A percentile compares a stretch with the other conserved stretches of the same genome.
phyloP scores from a whole-genome alignment of 2,888 invertebrate species.

The Nycteola revayana region DNA sequence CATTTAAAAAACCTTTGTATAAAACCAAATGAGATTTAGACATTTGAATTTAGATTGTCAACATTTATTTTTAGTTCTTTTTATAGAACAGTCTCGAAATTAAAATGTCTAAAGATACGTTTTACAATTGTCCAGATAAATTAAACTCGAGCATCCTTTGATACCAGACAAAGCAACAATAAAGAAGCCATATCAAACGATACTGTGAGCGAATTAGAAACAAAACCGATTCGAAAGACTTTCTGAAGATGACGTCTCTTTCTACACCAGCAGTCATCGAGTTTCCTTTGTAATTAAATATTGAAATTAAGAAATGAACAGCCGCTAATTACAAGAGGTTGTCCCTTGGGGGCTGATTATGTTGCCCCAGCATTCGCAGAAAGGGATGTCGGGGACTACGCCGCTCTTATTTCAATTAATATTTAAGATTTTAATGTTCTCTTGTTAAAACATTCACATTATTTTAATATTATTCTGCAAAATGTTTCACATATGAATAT shows the following conservation, averaged over 20 bases:
- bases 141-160: conserved; percentile 56
- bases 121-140: conserved; percentile 29
- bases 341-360: conserved; percentile 80
- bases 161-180: conserved; percentile 61
- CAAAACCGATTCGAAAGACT: conserved; percentile 68
- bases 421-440: conserved; percentile 69
- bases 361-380: conserved; percentile 69
- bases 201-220: conserved; percentile 65
- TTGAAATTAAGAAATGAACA: conserved; percentile 84
- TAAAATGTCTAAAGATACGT: too few relatives aligned
- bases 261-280: conserved; percentile 74
- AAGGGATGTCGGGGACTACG: conserved; percentile 64
- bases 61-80: too few relatives aligned
- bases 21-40: too few relatives aligned
- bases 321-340: conserved; percentile 82
- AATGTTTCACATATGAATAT: not conserved
- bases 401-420: conserved; percentile 71
- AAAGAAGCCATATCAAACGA: conserved; percentile 62
- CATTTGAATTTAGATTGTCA: too few relatives aligned
- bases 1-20: conserved; percentile 3
- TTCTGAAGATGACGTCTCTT: conserved; percentile 80
- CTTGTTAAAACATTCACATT: conserved; percentile 30
- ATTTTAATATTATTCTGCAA: not conserved
- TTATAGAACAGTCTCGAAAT: too few relatives aligned
- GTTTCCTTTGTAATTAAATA: conserved; percentile 83